Percentiles rank a stretch among this genome's conserved stretches.
phyloP scores from a whole-genome alignment of 2,113 vertebrate genomes.

The Chunga burmeisteri region DNA sequence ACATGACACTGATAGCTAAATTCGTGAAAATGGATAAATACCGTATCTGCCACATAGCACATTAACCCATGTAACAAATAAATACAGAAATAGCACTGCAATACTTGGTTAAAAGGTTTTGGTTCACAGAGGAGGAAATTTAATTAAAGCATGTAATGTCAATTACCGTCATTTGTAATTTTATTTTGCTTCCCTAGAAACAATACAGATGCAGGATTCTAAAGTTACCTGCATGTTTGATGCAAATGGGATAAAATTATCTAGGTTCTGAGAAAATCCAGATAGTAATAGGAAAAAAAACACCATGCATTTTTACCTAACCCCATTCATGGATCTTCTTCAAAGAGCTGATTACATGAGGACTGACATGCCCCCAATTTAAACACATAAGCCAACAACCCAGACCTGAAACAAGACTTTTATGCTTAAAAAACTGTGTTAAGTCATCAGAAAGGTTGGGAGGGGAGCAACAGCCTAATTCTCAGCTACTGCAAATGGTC shows the following conservation, averaged over 20 bases:
- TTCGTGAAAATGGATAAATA: constrained; percentile 72
- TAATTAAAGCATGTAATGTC: constrained; percentile 81
- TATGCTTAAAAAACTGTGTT: constrained; percentile 10
- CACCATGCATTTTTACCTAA: constrained; percentile 40
- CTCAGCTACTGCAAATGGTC: not conserved
- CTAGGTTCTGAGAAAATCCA: constrained; percentile 78
- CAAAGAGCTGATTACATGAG: constrained; percentile 11
- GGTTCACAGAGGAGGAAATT: constrained; percentile 80
- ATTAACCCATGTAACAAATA: constrained; percentile 76
- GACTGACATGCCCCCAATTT: constrained; percentile 3
- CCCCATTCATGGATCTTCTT: constrained; percentile 30
- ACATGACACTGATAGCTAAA: constrained; percentile 68
- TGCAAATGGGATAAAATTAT: constrained; percentile 83
- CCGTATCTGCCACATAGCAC: constrained; percentile 67
- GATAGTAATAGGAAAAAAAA: constrained; percentile 53
- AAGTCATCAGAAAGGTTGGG: not conserved
- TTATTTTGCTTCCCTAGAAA: constrained; percentile 75
- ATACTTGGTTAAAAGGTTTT: constrained; percentile 80
- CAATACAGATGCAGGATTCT: constrained; percentile 79
- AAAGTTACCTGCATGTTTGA: constrained; percentile 83
- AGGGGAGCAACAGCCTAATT: not conserved
- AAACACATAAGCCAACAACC: not conserved
- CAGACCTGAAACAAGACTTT: not conserved
- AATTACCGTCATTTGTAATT: constrained; percentile 85
- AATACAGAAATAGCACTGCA: constrained; percentile 77